phyloP scores from a whole-genome alignment of 1,140 invertebrate species.

The Fopius arisanus region DNA sequence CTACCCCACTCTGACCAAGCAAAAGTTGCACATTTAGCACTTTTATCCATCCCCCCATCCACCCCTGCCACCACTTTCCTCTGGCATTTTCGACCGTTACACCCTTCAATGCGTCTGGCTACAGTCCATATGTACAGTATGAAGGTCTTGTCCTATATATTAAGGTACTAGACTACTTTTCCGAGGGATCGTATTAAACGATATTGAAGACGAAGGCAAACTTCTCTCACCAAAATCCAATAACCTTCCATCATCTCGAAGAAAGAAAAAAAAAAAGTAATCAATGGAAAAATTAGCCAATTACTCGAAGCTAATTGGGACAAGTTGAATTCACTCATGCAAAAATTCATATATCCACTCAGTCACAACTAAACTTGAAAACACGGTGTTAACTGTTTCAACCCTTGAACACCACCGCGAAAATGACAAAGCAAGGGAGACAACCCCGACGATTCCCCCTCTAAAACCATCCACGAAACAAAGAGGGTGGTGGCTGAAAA shows the following conservation, averaged over 20 bases:
- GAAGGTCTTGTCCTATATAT: slow-evolving; percentile 22
- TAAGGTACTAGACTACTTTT: not conserved
- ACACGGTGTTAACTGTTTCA: no score
- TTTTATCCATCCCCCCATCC: no score
- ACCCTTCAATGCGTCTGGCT: slow-evolving; percentile 39
- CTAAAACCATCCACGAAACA: not conserved
- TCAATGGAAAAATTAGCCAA: no score
- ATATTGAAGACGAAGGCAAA: not conserved
- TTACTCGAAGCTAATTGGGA: no score
- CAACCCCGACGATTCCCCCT: no score
- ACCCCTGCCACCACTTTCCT: slow-evolving; percentile 12
- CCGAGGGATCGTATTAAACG: not conserved
- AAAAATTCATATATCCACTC: no score
- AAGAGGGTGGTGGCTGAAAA: not conserved
- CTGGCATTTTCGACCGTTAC: slow-evolving; percentile 41
- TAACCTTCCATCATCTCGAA: no score
- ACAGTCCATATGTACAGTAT: slow-evolving; percentile 38
- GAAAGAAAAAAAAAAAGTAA: not conserved
- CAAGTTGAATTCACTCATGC: no score
- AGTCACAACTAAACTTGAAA: no score
- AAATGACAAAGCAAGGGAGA: no score
- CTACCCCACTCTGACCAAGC: slow-evolving; percentile 19
- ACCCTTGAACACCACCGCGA: no score
- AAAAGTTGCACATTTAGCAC: slow-evolving; percentile 53
- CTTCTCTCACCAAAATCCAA: not conserved